A percentile compares a stretch with the other conserved stretches of the same genome.
Evolutionary conservation across 2,888 invertebrate genomes (phyloP).

Genomic region (Bhutanitis thaidina): DNA sequence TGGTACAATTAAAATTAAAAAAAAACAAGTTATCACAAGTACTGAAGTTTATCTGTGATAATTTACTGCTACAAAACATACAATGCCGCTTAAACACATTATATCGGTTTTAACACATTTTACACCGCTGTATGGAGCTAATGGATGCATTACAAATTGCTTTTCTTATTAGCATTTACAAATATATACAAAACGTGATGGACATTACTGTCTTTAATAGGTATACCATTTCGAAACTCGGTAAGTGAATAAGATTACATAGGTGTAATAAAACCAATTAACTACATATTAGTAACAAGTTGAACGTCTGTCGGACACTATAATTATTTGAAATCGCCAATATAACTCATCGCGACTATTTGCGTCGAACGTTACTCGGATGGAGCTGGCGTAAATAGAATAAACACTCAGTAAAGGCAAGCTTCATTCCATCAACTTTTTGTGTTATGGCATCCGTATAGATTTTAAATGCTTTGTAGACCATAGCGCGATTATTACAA

Average conservation of each 20-base stretch:
- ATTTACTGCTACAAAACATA: no score
- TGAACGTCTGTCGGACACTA: not conserved
- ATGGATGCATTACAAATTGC: no score
- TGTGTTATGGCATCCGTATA: constrained; percentile 25
- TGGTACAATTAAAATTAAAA: no score
- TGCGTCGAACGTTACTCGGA: constrained; percentile 35
- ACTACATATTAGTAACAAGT: constrained; percentile 7
- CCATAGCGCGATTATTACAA: constrained; percentile 20
- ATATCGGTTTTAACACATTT: no score
- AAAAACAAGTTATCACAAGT: no score
- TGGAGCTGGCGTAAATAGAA: constrained; percentile 43
- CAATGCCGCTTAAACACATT: no score
- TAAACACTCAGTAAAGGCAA: constrained; percentile 46
- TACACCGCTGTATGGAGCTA: no score
- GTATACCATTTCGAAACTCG: not conserved
- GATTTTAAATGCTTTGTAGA: constrained; percentile 20
- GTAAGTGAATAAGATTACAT: not conserved
- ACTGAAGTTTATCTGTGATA: no score
- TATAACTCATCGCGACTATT: constrained; percentile 32
- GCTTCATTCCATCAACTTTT: constrained; percentile 50
- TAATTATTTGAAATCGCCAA: constrained; percentile 31
- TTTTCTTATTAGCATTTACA: no score
- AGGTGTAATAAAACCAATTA: constrained; percentile 16
- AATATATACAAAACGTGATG: no score
- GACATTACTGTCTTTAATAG: no score